A percentile compares a stretch with the other conserved stretches of the same genome.
These are phyloP conservation scores for Proisotoma minuta DNA, from an alignment of 2,888 invertebrate species.

Conservation along the genomic window DNA sequence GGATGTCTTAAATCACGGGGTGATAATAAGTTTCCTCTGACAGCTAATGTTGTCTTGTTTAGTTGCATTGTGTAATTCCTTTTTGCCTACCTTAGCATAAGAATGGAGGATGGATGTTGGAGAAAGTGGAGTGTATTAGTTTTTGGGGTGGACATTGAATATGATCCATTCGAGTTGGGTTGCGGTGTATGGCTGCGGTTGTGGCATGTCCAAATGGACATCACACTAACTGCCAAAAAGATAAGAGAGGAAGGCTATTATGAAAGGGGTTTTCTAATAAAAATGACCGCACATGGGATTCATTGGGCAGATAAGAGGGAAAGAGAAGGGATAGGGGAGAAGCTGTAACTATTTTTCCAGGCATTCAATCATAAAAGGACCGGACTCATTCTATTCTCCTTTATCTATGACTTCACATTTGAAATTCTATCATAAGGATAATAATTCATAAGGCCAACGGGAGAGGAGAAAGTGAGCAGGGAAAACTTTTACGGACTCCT, in stretches of 20 bases:
- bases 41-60: no score
- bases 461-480: slow-evolving; percentile 27
- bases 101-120: no score
- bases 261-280: slow-evolving; percentile 45
- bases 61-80: no score
- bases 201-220: slow-evolving; percentile 30
- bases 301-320: slow-evolving; percentile 27
- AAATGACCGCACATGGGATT: slow-evolving; percentile 45
- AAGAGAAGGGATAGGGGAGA: slow-evolving; percentile 32
- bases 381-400: slow-evolving; percentile 39
- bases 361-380: slow-evolving; percentile 46
- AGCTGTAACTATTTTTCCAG: slow-evolving; percentile 38
- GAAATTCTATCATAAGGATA: slow-evolving; percentile 44
- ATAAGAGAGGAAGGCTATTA: slow-evolving; percentile 44
- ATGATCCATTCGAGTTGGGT: not conserved
- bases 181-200: not conserved
- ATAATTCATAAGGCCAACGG: slow-evolving; percentile 25
- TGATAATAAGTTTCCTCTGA: no score
- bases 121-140: no score
- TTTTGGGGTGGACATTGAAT: no score
- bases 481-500: slow-evolving; percentile 9
- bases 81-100: no score
- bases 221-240: slow-evolving; percentile 47
- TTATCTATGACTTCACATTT: slow-evolving; percentile 46
- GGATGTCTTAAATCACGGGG: no score